These are phyloP conservation scores for Echinops telfairi DNA, from an alignment of 2,113 vertebrate species.

Conservation along the genomic window DNA sequence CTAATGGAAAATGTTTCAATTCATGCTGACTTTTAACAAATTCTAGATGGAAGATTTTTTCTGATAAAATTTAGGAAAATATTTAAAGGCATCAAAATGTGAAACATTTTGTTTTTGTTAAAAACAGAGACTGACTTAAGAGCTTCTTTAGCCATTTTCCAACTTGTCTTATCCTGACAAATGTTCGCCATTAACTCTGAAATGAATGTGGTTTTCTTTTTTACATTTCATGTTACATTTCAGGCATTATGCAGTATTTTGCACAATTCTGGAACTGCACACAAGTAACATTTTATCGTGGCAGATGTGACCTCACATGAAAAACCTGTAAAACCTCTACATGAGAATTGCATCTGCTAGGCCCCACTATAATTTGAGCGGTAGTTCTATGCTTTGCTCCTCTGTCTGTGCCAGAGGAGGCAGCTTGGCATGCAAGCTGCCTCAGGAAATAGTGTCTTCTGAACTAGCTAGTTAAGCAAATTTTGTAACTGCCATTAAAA, in stretches of 20 bases:
- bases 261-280: constrained; percentile 13
- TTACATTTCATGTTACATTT: not conserved
- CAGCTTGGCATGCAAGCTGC: constrained; percentile 67
- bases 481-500: constrained; percentile 78
- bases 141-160: not conserved
- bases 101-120: not conserved
- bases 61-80: constrained; percentile 51
- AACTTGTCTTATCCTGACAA: not conserved
- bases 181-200: not conserved
- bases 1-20: constrained; percentile 38
- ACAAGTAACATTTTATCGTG: constrained; percentile 57
- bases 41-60: not conserved
- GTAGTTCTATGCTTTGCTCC: constrained; percentile 30
- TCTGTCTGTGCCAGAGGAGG: constrained; percentile 52
- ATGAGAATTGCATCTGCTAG: constrained; percentile 74
- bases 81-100: constrained; percentile 16
- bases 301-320: constrained; percentile 73
- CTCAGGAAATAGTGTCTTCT: constrained; percentile 75
- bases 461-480: constrained; percentile 82
- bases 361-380: constrained; percentile 36
- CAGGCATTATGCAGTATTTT: not conserved
- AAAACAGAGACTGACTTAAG: not conserved
- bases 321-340: constrained; percentile 65
- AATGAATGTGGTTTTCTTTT: constrained; percentile 49
- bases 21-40: not conserved